Conservation (phyloP, 2,888 invertebrate species). For the Ichneumoninae sp. region DNA sequence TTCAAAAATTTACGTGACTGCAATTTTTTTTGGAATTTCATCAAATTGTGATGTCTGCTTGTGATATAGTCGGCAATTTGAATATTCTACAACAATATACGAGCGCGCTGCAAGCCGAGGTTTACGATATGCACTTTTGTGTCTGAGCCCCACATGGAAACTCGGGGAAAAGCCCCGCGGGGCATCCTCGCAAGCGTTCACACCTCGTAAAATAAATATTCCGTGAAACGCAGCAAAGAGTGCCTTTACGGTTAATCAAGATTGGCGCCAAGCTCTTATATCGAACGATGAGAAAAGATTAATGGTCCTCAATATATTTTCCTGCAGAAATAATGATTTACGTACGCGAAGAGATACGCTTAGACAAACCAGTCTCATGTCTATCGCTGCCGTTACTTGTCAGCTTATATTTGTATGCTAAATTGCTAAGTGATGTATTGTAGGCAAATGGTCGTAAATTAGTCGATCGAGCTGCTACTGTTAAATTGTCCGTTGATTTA, state of each 20-base stretch:
- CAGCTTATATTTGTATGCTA: neutral
- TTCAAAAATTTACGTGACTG: neutral
- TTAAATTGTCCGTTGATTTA: constrained; percentile 16
- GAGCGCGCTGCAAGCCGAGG: neutral
- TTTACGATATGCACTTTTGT: constrained; percentile 12
- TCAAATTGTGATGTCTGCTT: neutral
- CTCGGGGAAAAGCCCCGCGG: constrained; percentile 42
- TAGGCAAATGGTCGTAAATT: constrained; percentile 17
- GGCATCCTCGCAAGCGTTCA: constrained; percentile 52
- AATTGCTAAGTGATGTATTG: constrained; percentile 21
- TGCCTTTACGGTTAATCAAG: constrained; percentile 6
- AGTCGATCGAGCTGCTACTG: neutral
- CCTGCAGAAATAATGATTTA: constrained; percentile 26
- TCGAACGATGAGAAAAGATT: constrained; percentile 30
- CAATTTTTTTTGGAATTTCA: neutral
- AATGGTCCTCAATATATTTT: constrained; percentile 27
- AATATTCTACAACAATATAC: neutral
- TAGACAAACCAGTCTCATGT: neutral
- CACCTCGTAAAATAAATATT: constrained; percentile 59
- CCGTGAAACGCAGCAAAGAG: constrained; percentile 22
- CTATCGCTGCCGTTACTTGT: constrained; percentile 16
- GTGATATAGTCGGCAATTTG: neutral
- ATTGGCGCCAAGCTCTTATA: constrained; percentile 16
- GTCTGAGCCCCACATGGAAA: neutral
- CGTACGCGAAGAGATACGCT: neutral